Conservation (phyloP, 2,888 invertebrate genomes). For the Malachius bipustulatus region DNA sequence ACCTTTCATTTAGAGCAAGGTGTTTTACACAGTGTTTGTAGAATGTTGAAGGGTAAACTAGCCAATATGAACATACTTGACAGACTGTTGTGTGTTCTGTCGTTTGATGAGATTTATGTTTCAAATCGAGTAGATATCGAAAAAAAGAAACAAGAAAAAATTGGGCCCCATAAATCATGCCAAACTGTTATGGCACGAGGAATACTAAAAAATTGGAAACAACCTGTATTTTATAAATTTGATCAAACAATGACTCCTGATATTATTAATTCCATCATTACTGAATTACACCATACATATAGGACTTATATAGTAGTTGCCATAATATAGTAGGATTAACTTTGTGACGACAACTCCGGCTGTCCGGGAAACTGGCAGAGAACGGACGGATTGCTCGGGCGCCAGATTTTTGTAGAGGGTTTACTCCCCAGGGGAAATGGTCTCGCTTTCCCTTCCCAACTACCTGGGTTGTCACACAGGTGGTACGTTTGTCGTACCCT, state of each 20-base stretch:
- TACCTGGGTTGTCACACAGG: no score
- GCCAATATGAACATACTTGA: slow-evolving; percentile 6
- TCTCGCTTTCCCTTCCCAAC: no score
- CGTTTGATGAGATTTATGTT: slow-evolving; percentile 23
- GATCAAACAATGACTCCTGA: not conserved
- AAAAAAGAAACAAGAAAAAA: slow-evolving; percentile 16
- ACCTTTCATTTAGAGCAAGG: slow-evolving; percentile 9
- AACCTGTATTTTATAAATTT: not conserved
- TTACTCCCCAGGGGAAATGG: no score
- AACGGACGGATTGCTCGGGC: no score
- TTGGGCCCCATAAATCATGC: slow-evolving; percentile 21
- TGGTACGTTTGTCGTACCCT: no score
- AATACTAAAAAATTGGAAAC: slow-evolving; percentile 5
- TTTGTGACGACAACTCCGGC: no score
- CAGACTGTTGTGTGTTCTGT: slow-evolving; percentile 15
- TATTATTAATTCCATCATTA: no score
- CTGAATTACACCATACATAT: no score
- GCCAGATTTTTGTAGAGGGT: no score
- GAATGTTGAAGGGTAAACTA: slow-evolving; percentile 9
- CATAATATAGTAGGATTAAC: no score
- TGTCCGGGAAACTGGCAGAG: no score
- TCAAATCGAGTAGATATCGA: slow-evolving; percentile 20
- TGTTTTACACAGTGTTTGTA: slow-evolving; percentile 9
- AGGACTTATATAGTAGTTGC: no score
- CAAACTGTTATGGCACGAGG: slow-evolving; percentile 21